Evolutionary conservation across 2,113 vertebrate species (phyloP).

Genomic region (Stegostoma tigrinum): DNA sequence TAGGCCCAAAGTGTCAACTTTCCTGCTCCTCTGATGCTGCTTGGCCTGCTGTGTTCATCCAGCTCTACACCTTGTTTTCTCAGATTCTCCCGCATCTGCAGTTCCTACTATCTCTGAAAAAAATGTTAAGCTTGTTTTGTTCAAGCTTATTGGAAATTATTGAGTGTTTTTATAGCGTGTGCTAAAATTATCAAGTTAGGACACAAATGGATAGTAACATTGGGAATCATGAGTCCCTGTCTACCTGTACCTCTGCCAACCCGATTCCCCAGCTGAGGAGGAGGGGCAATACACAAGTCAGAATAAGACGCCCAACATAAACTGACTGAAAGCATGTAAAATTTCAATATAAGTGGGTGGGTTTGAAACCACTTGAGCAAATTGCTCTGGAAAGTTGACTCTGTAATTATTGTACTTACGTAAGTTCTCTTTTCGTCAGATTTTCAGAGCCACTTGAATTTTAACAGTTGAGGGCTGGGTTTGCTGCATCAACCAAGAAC

Average conservation of each 20-base stretch:
- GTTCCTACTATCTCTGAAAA: too few relatives aligned
- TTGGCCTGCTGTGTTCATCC: too few relatives aligned
- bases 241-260: too few relatives aligned
- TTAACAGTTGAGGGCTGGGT: neutral
- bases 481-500: neutral
- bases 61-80: too few relatives aligned
- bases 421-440: neutral
- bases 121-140: neutral
- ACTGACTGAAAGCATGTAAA: neutral
- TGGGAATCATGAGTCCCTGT: neutral
- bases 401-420: neutral
- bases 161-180: neutral
- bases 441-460: too few relatives aligned
- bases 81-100: too few relatives aligned
- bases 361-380: neutral
- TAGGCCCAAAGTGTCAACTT: too few relatives aligned
- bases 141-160: neutral
- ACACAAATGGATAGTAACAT: neutral
- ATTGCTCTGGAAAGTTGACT: neutral
- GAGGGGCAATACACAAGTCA: neutral
- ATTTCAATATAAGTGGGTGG: neutral
- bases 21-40: too few relatives aligned
- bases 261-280: neutral
- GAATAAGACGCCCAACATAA: neutral
- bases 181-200: neutral